These are phyloP conservation scores for Trinectes maculatus DNA, from an alignment of 2,113 vertebrate genomes.

Conservation along the genomic window DNA sequence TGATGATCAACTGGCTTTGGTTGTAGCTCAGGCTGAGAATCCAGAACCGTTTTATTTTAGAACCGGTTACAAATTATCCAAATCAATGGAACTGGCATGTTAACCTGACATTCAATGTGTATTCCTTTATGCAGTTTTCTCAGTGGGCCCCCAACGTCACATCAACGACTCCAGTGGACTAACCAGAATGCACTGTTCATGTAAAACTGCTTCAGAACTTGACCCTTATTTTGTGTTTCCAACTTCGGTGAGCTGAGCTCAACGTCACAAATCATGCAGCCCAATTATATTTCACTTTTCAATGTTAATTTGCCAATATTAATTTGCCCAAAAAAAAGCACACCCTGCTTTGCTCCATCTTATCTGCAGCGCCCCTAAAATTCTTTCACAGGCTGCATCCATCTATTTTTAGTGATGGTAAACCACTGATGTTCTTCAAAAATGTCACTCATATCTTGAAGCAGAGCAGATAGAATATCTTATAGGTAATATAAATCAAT, in stretches of 20 bases:
- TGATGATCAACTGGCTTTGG: background rate
- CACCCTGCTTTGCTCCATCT: too few species aligned
- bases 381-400: constrained; percentile 3
- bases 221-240: too few species aligned
- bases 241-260: too few species aligned
- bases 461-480: constrained; percentile 13
- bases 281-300: too few species aligned
- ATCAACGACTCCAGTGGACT: too few species aligned
- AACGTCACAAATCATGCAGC: too few species aligned
- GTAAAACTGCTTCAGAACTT: background rate
- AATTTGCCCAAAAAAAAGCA: too few species aligned
- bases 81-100: background rate
- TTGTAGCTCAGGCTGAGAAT: background rate
- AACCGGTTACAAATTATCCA: background rate
- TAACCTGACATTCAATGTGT: background rate
- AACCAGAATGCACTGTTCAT: background rate
- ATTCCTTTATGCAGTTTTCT: background rate
- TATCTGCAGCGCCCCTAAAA: too few species aligned
- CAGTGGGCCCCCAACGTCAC: too few species aligned
- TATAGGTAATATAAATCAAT: constrained; percentile 41
- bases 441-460: constrained; percentile 12
- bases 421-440: constrained; percentile 2
- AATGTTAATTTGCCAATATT: too few species aligned
- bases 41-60: background rate
- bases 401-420: too few species aligned